phyloP scores from a whole-genome alignment of 2,797 vertebrate genomes.

The Eremophila alpestris region DNA sequence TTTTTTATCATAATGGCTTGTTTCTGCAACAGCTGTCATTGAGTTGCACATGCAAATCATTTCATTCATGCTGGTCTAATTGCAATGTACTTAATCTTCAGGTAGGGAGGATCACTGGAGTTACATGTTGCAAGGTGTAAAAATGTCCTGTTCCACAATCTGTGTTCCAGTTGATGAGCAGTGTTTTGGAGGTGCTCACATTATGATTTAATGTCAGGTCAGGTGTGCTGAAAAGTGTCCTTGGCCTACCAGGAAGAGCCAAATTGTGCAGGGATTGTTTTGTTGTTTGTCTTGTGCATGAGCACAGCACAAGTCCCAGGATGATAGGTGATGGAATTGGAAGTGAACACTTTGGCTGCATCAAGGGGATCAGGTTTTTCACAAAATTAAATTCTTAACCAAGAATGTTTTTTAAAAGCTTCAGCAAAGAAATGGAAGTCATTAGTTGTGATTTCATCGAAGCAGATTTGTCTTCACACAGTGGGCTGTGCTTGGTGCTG shows the following conservation, averaged over 20 bases:
- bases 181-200: rapidly evolving
- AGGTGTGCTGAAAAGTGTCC: background rate
- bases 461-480: background rate
- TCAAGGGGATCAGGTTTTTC: background rate
- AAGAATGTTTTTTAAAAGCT: background rate
- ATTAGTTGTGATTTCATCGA: background rate
- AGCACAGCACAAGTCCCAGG: background rate
- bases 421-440: background rate
- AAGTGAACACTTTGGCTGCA: background rate
- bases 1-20: background rate
- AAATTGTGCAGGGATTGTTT: rapidly evolving
- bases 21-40: background rate
- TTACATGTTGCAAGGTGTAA: background rate
- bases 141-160: background rate
- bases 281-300: background rate
- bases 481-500: background rate
- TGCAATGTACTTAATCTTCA: background rate
- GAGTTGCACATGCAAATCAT: background rate
- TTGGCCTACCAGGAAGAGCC: background rate
- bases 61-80: background rate
- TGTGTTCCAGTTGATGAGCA: background rate
- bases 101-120: rapidly evolving
- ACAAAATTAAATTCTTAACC: background rate
- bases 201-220: background rate
- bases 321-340: background rate